Conservation (phyloP, 2,113 vertebrate species). For the Pipa parva region DNA sequence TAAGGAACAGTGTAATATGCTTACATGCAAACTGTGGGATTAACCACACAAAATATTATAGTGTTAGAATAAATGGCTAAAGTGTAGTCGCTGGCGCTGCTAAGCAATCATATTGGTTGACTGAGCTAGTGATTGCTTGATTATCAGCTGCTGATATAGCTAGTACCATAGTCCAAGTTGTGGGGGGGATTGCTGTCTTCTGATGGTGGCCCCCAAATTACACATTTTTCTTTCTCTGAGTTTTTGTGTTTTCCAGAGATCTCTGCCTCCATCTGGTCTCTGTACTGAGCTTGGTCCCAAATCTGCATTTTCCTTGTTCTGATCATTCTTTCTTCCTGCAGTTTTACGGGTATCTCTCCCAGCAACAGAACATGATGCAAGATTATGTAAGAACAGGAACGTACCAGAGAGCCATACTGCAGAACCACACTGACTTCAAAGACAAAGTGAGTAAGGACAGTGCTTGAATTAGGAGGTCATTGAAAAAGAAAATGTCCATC, state of each 20-base stretch:
- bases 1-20: too few relatives aligned
- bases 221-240: not conserved
- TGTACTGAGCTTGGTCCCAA: not conserved
- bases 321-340: constrained; percentile 45
- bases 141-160: too few relatives aligned
- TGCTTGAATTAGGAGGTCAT: too few relatives aligned
- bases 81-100: too few relatives aligned
- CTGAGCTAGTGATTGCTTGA: too few relatives aligned
- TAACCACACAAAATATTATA: too few relatives aligned
- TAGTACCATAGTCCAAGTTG: not conserved
- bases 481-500: too few relatives aligned
- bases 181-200: not conserved
- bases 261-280: not conserved
- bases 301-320: not conserved
- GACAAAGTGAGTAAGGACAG: constrained; percentile 75
- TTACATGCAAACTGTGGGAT: too few relatives aligned
- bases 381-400: constrained; percentile 95
- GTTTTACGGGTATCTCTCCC: constrained; percentile 98
- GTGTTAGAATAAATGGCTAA: too few relatives aligned
- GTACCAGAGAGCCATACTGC: constrained; percentile 91
- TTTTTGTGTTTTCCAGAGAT: not conserved
- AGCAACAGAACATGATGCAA: constrained; percentile 99
- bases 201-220: not conserved
- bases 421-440: constrained; percentile 95
- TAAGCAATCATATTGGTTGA: too few relatives aligned